A percentile compares a stretch with the other conserved stretches of the same genome.
These are phyloP conservation scores for Griposia aprilina DNA, from an alignment of 2,888 invertebrate species.

Conservation along the genomic window DNA sequence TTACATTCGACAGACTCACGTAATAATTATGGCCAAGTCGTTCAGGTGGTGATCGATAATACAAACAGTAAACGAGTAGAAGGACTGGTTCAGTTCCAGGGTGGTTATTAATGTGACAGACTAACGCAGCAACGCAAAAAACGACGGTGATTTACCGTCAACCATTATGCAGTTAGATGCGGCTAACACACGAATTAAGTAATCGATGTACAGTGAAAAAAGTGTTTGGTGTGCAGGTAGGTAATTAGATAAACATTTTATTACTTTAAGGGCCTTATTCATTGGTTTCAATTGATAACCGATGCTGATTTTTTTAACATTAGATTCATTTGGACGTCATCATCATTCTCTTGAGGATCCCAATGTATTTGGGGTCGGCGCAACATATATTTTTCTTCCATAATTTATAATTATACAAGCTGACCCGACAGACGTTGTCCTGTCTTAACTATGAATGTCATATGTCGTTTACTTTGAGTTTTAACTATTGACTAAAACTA, in stretches of 20 bases:
- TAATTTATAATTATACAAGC: too few species aligned
- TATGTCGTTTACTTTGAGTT: too few species aligned
- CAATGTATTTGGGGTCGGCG: not conserved
- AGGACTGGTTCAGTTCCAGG: constrained; percentile 46
- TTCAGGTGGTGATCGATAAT: constrained; percentile 29
- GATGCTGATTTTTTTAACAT: not conserved
- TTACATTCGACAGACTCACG: constrained; percentile 39
- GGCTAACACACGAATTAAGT: constrained; percentile 38
- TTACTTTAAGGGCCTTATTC: not conserved
- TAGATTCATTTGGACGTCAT: not conserved
- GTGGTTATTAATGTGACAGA: constrained; percentile 62
- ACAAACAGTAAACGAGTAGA: constrained; percentile 21
- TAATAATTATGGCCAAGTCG: constrained; percentile 33
- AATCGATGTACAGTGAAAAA: constrained; percentile 28
- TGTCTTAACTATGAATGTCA: too few species aligned
- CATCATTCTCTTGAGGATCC: not conserved
- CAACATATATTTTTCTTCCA: not conserved
- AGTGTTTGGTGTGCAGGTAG: not conserved
- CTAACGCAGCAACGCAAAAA: constrained; percentile 36
- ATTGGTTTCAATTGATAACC: not conserved
- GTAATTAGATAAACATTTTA: not conserved
- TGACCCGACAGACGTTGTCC: too few species aligned
- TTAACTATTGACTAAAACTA: too few species aligned
- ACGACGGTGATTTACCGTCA: constrained; percentile 46
- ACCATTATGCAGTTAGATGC: constrained; percentile 33